phyloP scores from a whole-genome alignment of 2,888 invertebrate genomes.

The Cyclophora albipunctata region DNA sequence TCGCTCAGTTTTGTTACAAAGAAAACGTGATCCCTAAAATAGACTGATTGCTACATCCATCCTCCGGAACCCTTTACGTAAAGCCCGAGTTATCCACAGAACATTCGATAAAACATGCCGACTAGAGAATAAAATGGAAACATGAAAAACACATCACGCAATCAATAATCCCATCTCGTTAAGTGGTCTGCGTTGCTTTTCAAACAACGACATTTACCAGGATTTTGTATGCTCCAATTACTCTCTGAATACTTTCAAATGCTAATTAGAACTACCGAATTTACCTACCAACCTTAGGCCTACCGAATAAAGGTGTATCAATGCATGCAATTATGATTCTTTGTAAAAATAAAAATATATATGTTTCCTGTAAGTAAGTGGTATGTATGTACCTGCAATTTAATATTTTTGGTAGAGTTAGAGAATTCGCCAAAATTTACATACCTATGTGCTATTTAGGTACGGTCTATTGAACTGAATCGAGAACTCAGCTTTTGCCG shows the following conservation, averaged over 20 bases:
- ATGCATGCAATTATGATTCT: no score
- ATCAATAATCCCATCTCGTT: constrained; percentile 51
- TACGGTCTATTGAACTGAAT: background rate
- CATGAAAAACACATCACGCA: constrained; percentile 59
- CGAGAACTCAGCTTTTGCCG: background rate
- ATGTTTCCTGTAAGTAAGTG: no score
- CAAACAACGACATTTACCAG: constrained; percentile 32
- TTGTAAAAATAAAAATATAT: no score
- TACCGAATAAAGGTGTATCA: no score
- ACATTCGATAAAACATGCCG: constrained; percentile 35
- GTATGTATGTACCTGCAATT: no score
- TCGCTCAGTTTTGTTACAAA: background rate
- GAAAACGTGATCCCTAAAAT: constrained; percentile 9
- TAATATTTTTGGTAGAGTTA: no score
- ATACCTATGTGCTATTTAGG: background rate
- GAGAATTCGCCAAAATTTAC: background rate
- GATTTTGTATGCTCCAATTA: constrained; percentile 9
- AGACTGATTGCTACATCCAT: background rate
- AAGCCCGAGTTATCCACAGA: constrained; percentile 17
- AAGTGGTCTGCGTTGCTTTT: constrained; percentile 43
- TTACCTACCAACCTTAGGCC: no score
- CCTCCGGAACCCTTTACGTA: constrained; percentile 5
- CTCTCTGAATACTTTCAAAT: no score
- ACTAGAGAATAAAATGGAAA: constrained; percentile 45
- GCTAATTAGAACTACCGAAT: no score